Evolutionary conservation across 2,113 vertebrate species (phyloP).

Genomic region (Notarius lentiginosus): DNA sequence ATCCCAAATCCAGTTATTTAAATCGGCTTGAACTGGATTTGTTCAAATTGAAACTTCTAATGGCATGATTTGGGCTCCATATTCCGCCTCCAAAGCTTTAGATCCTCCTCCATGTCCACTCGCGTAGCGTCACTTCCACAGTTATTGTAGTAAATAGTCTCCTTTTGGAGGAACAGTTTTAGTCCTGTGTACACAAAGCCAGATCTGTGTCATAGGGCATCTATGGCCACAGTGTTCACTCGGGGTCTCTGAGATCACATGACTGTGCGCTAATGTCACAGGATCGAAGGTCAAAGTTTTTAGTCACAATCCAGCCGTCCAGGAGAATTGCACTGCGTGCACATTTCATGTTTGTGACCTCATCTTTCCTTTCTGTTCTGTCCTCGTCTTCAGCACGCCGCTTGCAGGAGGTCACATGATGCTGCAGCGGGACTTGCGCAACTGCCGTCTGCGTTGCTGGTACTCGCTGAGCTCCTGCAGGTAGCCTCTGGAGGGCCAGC

Average conservation of each 20-base stretch:
- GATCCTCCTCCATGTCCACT: neutral
- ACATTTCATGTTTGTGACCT: neutral
- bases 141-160: constrained; percentile 31
- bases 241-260: constrained; percentile 21
- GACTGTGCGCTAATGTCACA: constrained; percentile 36
- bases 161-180: constrained; percentile 8
- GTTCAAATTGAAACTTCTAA: neutral
- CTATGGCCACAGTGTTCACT: constrained; percentile 33
- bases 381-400: constrained; percentile 27
- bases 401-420: constrained; percentile 80
- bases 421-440: constrained; percentile 85
- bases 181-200: neutral
- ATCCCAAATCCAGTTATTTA: neutral
- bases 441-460: constrained; percentile 86
- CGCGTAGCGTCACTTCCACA: neutral
- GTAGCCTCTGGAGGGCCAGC: constrained; percentile 91
- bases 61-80: constrained; percentile 1
- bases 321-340: neutral
- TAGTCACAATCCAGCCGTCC: constrained; percentile 16
- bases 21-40: neutral
- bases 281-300: constrained; percentile 44
- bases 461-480: constrained; percentile 95
- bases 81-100: neutral
- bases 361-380: constrained; percentile 6
- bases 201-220: neutral